Percentiles rank a stretch among this genome's conserved stretches.
These are phyloP conservation scores for Diglossa cyanea DNA, from an alignment of 2,797 vertebrate genomes.

Conservation along the genomic window DNA sequence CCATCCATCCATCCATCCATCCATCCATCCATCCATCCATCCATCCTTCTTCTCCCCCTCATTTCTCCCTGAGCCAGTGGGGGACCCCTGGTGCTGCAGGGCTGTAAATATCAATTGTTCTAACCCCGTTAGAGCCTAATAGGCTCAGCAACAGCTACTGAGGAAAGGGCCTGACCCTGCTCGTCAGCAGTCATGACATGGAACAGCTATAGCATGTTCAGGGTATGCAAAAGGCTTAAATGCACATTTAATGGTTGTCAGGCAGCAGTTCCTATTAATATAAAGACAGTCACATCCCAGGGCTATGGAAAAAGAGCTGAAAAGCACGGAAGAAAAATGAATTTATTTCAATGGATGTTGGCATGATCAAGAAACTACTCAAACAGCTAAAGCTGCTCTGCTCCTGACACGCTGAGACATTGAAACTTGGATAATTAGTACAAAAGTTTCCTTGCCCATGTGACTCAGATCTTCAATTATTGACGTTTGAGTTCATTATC, in stretches of 20 bases:
- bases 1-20: background rate
- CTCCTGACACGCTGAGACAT: background rate
- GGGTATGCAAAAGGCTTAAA: constrained; percentile 67
- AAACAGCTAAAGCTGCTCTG: background rate
- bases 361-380: background rate
- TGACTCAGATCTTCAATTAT: constrained; percentile 47
- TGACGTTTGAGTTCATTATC: constrained; percentile 35
- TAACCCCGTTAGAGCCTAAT: constrained; percentile 54
- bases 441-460: background rate
- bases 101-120: constrained; percentile 65
- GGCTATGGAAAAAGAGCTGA: constrained; percentile 50
- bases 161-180: constrained; percentile 53
- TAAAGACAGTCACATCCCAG: constrained; percentile 57
- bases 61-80: background rate
- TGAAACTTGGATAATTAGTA: constrained; percentile 17
- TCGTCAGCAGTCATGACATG: constrained; percentile 65
- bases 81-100: background rate
- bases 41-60: background rate
- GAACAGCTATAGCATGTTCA: constrained; percentile 56
- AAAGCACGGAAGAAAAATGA: constrained; percentile 27
- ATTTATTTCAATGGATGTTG: constrained; percentile 41
- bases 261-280: constrained; percentile 61
- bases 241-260: constrained; percentile 69
- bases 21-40: background rate
- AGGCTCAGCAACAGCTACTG: constrained; percentile 53